Evolutionary conservation across 2,113 vertebrate species (phyloP), one percentile per base, ranked within the genome.

Genomic region (Indicator maculatus): DNA sequence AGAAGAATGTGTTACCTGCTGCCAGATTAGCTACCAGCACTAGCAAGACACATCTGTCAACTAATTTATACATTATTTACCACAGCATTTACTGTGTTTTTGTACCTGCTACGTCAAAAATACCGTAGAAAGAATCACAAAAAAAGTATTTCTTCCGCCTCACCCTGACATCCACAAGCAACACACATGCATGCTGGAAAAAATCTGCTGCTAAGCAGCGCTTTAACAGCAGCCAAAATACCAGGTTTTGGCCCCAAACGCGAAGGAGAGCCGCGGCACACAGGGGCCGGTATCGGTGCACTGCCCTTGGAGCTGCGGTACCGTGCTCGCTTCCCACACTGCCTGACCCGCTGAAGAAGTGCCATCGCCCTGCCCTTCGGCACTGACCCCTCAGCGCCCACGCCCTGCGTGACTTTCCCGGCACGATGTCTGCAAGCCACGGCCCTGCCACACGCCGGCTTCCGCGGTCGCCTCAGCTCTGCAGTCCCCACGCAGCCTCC

Each of bases 221-320:
- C 39, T 15, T 17, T 9, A 16, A 6, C 16, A 12, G 16, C 21
- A 11, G 14, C 24, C 5, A 1, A 36, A 28, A 20, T 0, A 8
- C 21, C 36, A 10, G 11, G 17, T 13, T 44, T 6, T 19, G 24
- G 15, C 55, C 50, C 31, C 38, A 38, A 12, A 30, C 6, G 8
- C 1, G 45, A 18, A 2, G 30, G 47, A 15, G 2, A 10, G 2
- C 2, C 7, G 8, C 23, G 12, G 33, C 56, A 10, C 52, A 16
- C n/a, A 14, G 13, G 3, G 5, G 0, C 39, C 18, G 14, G 4
- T 5, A 2, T 3, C 0, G 18, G 6, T 11, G 45, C 2, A 8
- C 52, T 3, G 28, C 1, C 6, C 56, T 58, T 3, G 3, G 26
- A 14, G 15, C 28, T 7, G 4, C 13, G 3, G 28, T 15, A 6